phyloP scores from a whole-genome alignment of 2,888 invertebrate genomes.

The Drosophila stalkeri region DNA sequence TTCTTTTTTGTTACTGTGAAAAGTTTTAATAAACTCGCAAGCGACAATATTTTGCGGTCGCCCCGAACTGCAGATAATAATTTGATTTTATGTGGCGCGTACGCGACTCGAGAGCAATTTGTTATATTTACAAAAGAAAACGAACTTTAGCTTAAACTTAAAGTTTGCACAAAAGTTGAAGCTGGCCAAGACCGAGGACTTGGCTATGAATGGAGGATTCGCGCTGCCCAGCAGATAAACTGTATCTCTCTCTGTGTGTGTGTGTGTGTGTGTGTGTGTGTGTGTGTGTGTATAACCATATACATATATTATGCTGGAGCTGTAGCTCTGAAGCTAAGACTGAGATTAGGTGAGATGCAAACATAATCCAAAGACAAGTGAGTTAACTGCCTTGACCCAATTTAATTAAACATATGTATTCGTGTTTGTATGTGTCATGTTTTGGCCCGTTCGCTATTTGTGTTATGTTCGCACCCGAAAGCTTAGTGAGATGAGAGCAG shows the following conservation, averaged over 20 bases:
- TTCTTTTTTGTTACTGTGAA: constrained; percentile 39
- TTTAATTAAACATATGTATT: constrained; percentile 69
- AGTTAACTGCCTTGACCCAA: constrained; percentile 78
- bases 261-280: neutral
- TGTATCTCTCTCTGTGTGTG: no score
- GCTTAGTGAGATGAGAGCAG: constrained; percentile 3
- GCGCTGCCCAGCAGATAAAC: constrained; percentile 17
- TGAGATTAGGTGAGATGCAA: constrained; percentile 73
- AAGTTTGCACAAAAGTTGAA: constrained; percentile 21
- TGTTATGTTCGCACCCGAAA: constrained; percentile 53
- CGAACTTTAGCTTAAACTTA: constrained; percentile 17
- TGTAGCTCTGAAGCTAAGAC: constrained; percentile 26
- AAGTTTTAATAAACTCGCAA: constrained; percentile 73
- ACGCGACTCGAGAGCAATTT: constrained; percentile 63
- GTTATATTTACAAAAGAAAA: constrained; percentile 51
- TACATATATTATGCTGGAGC: constrained; percentile 33
- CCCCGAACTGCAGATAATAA: constrained; percentile 62
- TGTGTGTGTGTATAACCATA: constrained; percentile 2
- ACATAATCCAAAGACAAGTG: constrained; percentile 76
- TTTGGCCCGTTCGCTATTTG: constrained; percentile 42
- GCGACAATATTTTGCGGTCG: constrained; percentile 67
- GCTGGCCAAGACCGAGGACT: neutral
- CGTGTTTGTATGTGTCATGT: constrained; percentile 30
- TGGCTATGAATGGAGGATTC: neutral
- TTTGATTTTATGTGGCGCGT: constrained; percentile 66